phyloP scores from a whole-genome alignment of 2,888 invertebrate genomes.

The Tortricodes alternella region DNA sequence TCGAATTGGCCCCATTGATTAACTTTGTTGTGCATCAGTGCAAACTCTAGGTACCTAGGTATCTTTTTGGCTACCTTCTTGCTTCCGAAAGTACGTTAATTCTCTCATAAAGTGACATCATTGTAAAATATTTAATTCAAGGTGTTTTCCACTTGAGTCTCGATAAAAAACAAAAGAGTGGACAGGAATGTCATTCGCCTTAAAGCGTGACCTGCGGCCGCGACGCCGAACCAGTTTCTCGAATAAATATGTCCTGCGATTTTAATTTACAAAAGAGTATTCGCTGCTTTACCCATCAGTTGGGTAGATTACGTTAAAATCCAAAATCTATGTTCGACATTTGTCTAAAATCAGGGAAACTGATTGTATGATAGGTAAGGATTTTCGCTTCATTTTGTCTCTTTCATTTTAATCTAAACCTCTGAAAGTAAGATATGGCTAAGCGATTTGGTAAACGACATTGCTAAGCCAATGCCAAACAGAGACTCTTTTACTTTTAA shows the following conservation, averaged over 20 bases:
- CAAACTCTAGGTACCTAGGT: no score
- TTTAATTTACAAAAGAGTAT: not conserved
- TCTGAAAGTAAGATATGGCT: no score
- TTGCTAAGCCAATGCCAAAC: no score
- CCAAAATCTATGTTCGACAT: no score
- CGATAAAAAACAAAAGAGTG: conserved; percentile 10
- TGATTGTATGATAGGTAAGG: no score
- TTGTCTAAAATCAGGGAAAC: no score
- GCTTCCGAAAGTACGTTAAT: not conserved
- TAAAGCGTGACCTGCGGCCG: conserved; percentile 6
- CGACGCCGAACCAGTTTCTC: conserved; percentile 14
- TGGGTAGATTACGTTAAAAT: not conserved
- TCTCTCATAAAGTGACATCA: not conserved
- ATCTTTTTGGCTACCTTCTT: not conserved
- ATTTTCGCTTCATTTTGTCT: no score
- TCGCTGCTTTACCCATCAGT: not conserved
- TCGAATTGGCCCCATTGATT: no score
- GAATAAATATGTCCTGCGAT: not conserved
- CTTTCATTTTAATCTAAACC: no score
- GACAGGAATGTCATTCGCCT: conserved; percentile 27
- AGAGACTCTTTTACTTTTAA: no score
- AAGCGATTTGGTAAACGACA: no score
- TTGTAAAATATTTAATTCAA: conserved; percentile 34
- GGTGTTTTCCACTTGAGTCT: conserved; percentile 34
- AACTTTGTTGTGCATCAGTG: no score